Base-by-base conservation (phyloP, 2,797 vertebrate species). In the Margarornis squamiger region DNA sequence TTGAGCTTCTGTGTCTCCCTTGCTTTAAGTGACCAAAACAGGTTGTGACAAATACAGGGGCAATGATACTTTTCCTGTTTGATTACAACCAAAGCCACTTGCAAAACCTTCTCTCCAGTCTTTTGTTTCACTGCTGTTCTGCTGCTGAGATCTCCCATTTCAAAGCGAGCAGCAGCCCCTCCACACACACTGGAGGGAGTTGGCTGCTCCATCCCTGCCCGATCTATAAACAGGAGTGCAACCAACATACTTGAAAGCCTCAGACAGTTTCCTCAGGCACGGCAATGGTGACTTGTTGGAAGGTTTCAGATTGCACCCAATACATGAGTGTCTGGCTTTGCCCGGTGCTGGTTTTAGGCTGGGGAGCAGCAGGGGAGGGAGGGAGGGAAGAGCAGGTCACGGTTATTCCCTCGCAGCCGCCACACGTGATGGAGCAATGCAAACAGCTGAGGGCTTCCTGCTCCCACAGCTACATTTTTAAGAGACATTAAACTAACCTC, bases 181-280 rank as follows among this genome's bases (percentile, higher is more conserved):
- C 12, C 34, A 15, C 24, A 9, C 5, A 6, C 20, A 5, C 54
- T 52, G 16, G 1, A 36, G 52, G 70, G 82, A 93, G 68, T 21
- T 26, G 67, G 65, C 34, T 16, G 7, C 93, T 77, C 72, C 68
- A 34, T 30, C 71, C 74, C 92, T 90, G 71, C 38, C 82, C 43
- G 3, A 5, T 11, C 90, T 62, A 48, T 11, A 48, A 84, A 38
- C 70, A 81, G 76, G 49, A 93, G 45, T 36, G 90, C 65, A 82
- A 65, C 22, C 21, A 45, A 68, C 78, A 67, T 72, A 27, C 49
- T 52, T 49, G 51, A 82, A 91, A 89, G 49, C 46, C 85, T 93
- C 49, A 5, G 57, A 57, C 94, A 74, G 85, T 58, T 80, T 95
- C 87, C 90, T 92, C 65, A 52, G 94, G 93, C 91, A 63, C 3